phyloP scores from a whole-genome alignment of 2,888 invertebrate species.

The Norana najaformis region DNA sequence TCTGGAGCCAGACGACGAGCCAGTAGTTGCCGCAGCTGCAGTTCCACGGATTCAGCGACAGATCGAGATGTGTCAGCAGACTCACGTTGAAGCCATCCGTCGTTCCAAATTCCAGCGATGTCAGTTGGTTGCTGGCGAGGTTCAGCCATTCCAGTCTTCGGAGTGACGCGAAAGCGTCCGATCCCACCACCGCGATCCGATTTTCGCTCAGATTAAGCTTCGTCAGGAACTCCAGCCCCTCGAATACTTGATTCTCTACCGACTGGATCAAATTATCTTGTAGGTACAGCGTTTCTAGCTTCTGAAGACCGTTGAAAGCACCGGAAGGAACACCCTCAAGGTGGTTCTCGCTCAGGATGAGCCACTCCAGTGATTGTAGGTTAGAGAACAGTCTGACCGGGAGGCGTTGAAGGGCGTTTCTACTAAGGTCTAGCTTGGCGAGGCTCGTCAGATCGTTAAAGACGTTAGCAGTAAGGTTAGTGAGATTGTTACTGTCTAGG shows the following conservation, averaged over 20 bases:
- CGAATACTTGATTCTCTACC: not conserved
- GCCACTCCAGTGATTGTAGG: not conserved
- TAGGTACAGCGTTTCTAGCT: not conserved
- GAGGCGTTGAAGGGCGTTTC: not conserved
- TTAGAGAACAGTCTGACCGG: not conserved
- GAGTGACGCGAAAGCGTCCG: not conserved
- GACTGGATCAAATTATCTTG: not conserved
- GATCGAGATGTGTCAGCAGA: not conserved
- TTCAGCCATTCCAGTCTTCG: not conserved
- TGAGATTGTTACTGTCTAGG: not conserved
- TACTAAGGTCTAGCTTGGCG: not conserved
- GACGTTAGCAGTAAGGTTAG: not conserved
- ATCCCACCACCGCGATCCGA: not conserved
- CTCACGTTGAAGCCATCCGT: not conserved
- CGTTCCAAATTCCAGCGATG: not conserved
- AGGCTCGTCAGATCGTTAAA: not conserved
- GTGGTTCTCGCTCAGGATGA: not conserved
- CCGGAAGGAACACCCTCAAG: not conserved
- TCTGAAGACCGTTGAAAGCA: not conserved
- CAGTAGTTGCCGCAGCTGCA: slow-evolving; percentile 17
- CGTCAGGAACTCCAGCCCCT: not conserved
- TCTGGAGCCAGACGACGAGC: slow-evolving; percentile 1
- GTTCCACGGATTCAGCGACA: slow-evolving; percentile 20
- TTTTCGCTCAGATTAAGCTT: not conserved
- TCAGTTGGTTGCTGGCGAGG: not conserved